phyloP scores from a whole-genome alignment of 2,797 vertebrate species.

The Vespertilio murinus region DNA sequence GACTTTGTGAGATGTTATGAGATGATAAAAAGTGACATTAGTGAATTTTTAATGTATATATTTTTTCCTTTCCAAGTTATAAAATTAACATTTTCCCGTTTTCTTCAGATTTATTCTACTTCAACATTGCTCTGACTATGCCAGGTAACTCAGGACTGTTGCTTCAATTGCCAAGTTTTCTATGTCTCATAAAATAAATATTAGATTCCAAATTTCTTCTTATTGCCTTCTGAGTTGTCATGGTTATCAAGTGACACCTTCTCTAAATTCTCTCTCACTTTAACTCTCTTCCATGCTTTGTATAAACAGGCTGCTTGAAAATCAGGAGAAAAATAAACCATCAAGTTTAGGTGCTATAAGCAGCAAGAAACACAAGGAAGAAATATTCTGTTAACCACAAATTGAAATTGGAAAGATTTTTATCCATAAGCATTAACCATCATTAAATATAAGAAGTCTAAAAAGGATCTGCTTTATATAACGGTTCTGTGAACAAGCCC shows the following conservation, averaged over 20 bases:
- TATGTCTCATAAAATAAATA: conserved; percentile 60
- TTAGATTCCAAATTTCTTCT: conserved; percentile 66
- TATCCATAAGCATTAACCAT: conserved; percentile 12
- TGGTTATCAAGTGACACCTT: conserved; percentile 79
- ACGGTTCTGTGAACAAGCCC: conserved; percentile 66
- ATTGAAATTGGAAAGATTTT: conserved; percentile 65
- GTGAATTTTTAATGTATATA: neutral
- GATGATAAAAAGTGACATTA: conserved; percentile 19
- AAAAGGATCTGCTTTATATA: conserved; percentile 72
- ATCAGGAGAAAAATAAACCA: neutral
- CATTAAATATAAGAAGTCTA: conserved; percentile 72
- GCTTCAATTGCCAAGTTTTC: conserved; percentile 50
- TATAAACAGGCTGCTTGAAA: conserved; percentile 77
- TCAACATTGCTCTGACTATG: conserved; percentile 10
- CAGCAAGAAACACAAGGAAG: conserved; percentile 62
- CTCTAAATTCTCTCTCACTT: conserved; percentile 76
- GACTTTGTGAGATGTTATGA: neutral
- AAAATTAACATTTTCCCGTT: conserved; percentile 24
- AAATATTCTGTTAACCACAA: conserved; percentile 52
- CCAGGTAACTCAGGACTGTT: conserved; percentile 6
- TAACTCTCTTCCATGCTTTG: conserved; percentile 71
- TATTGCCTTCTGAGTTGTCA: conserved; percentile 79
- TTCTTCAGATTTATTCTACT: conserved; percentile 23
- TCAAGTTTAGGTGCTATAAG: conserved; percentile 61
- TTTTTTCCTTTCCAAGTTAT: conserved; percentile 52